Conservation (phyloP, 2,797 vertebrate species). For the Propithecus deckenii region DNA sequence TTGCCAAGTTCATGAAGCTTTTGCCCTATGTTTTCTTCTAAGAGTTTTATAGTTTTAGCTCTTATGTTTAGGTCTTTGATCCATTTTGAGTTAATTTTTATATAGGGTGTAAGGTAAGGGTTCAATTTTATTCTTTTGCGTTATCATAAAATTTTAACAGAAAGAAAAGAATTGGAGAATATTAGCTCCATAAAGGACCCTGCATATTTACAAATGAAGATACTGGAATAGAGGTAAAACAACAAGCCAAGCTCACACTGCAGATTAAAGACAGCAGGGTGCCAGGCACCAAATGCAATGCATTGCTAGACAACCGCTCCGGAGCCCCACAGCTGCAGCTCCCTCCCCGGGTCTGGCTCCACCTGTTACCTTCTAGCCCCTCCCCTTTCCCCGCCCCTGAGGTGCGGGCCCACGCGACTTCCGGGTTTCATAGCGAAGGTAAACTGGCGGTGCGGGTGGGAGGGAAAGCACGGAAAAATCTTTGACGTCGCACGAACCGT, state of each 20-base stretch:
- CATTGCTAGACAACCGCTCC: too few species aligned
- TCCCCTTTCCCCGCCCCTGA: background rate
- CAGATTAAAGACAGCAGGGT: background rate
- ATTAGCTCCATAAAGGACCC: background rate
- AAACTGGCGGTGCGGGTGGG: fast-evolving
- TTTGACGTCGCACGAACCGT: fast-evolving
- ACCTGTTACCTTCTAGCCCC: fast-evolving
- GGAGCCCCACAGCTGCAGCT: fast-evolving
- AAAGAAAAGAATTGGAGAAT: background rate
- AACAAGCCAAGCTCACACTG: background rate
- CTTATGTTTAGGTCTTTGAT: background rate
- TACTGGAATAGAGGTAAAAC: background rate
- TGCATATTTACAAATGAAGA: background rate
- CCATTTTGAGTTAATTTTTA: background rate
- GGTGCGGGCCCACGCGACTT: fast-evolving
- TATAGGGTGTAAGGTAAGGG: background rate
- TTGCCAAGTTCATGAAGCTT: background rate
- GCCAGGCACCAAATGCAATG: background rate
- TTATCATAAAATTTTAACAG: background rate
- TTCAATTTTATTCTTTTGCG: background rate
- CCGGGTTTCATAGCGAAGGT: fast-evolving
- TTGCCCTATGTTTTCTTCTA: background rate
- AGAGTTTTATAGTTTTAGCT: background rate
- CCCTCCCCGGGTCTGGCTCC: fast-evolving
- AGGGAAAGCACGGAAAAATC: background rate